Evolutionary conservation across 2,888 invertebrate genomes (phyloP), one percentile per base, ranked within the genome.

Genomic region (Drosophila neonasuta): DNA sequence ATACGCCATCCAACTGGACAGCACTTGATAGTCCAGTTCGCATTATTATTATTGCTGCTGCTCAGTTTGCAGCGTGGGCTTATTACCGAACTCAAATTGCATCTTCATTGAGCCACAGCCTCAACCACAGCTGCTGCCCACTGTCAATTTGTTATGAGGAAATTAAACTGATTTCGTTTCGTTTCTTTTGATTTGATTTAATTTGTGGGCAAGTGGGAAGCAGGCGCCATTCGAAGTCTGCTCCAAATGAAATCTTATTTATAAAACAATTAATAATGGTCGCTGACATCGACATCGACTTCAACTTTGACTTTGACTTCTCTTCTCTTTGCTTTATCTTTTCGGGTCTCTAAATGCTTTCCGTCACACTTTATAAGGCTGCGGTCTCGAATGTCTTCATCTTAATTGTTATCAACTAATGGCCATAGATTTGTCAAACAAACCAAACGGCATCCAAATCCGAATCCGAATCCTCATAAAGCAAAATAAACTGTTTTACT

Each of bases 351-450:
- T 42, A 84, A 80, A 84, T 86, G 86, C 58, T 76, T 79, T 83
- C 85, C 85, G 86, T 84, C 80, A 80, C 86, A 80, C 79, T 68
- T 72, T 81, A 58, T 50, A 50, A 51, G 54, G 56, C 29, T 34
- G 20, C 41, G 34, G 50, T 32, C 39, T 54, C 55, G 24, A 24
- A 55, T 30, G 69, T 59, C 70, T 62, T 70, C 68, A 62, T 79
- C 77, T 79, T 71, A 79, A 80, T 76, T 77, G 77, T 75, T 84
- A 84, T 87, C 88, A 84, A 71, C 77, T 81, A 84, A 84, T 84
- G 85, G 79, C 87, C 83, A 71, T 44, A 69, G 62, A 81, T 74
- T 65, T 77, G 64, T 78, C 56, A 67, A 78, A 80, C 69, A 71
- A 71, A 79, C 29, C 49, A 68, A 74, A 75, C 62, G 57, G 56